These are phyloP conservation scores for Passer domesticus DNA, from an alignment of 2,113 vertebrate genomes.

Conservation along the genomic window DNA sequence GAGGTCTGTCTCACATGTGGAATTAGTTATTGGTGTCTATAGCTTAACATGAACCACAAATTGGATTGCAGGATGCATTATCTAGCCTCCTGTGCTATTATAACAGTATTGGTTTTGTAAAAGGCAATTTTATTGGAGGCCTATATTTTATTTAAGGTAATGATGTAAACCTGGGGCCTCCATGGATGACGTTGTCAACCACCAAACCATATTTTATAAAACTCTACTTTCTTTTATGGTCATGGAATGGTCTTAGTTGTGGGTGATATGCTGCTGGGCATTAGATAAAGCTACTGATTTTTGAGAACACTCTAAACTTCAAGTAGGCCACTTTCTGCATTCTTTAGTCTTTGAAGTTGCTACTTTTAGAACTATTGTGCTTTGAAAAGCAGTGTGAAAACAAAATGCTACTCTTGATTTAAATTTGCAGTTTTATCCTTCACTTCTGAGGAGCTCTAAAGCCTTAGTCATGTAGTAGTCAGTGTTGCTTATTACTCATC, in stretches of 20 bases:
- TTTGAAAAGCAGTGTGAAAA: slow-evolving; percentile 10
- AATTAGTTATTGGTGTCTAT: slow-evolving; percentile 45
- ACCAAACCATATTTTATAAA: neutral
- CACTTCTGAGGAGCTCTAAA: neutral
- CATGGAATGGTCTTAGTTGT: neutral
- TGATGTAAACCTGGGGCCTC: neutral
- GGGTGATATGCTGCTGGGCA: neutral
- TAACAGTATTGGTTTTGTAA: neutral
- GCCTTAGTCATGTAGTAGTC: neutral
- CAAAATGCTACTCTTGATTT: neutral
- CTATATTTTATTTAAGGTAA: slow-evolving; percentile 25
- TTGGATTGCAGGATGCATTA: slow-evolving; percentile 13
- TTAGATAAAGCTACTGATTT: slow-evolving; percentile 22
- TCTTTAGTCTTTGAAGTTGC: neutral
- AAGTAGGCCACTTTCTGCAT: neutral
- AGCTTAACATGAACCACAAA: slow-evolving; percentile 12
- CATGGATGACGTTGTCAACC: neutral
- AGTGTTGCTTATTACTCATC: neutral
- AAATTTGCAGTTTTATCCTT: neutral
- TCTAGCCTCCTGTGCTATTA: slow-evolving; percentile 21
- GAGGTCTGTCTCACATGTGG: slow-evolving; percentile 25
- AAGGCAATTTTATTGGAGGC: slow-evolving; percentile 3
- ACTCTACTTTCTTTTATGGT: neutral
- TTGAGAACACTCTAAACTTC: neutral
- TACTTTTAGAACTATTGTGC: neutral